Evolutionary conservation across 2,888 invertebrate species (phyloP).

Genomic region (Prenolepis imparis): DNA sequence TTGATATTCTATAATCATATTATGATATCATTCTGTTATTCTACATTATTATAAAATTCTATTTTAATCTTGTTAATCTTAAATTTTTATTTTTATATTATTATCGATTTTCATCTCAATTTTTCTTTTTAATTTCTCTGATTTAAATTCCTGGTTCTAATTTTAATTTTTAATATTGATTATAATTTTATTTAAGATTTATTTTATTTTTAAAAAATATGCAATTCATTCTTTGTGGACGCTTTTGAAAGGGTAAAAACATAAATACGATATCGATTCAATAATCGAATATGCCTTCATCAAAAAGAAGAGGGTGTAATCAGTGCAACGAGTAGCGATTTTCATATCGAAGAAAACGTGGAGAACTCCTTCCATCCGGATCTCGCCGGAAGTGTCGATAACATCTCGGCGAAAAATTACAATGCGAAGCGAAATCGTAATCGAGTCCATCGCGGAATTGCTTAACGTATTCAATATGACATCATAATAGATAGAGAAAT

Average conservation of each 20-base stretch:
- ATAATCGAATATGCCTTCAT: not conserved
- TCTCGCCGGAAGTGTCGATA: constrained; percentile 49
- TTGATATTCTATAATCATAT: not conserved
- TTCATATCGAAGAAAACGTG: constrained; percentile 13
- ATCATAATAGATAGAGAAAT: constrained; percentile 26
- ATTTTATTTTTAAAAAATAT: not conserved
- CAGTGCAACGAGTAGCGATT: constrained; percentile 6
- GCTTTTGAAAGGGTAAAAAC: constrained; percentile 1
- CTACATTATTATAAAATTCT: not conserved
- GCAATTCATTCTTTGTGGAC: not conserved
- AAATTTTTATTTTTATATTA: not conserved
- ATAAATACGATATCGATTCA: constrained; percentile 12
- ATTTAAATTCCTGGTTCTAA: not conserved
- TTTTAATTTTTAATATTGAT: not conserved
- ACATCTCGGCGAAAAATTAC: constrained; percentile 37
- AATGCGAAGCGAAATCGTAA: constrained; percentile 41
- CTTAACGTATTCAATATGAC: constrained; percentile 23
- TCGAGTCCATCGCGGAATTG: constrained; percentile 36
- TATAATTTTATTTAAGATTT: not conserved
- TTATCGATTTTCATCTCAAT: not conserved
- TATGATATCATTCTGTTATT: not conserved
- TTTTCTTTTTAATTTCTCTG: not conserved
- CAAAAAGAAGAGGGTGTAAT: constrained; percentile 11
- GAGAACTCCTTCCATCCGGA: constrained; percentile 3
- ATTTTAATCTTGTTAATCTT: not conserved